Percentiles rank a stretch among this genome's conserved stretches.
phyloP scores from a whole-genome alignment of 2,888 invertebrate genomes.

The Altica lythri region DNA sequence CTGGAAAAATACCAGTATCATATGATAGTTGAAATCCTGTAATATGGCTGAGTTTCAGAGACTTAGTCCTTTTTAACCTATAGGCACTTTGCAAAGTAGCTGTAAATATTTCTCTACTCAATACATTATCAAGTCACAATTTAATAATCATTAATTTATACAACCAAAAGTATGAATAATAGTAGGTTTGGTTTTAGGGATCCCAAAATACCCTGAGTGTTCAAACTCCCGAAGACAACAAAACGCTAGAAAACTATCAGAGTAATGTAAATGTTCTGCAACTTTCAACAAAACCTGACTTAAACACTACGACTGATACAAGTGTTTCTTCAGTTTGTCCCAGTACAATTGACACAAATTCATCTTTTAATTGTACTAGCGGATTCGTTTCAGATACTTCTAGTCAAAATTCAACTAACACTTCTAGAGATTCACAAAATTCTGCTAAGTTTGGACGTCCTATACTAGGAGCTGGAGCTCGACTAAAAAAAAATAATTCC shows the following conservation, averaged over 20 bases:
- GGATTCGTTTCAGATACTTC: slow-evolving; percentile 33
- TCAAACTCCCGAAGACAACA: slow-evolving; percentile 49
- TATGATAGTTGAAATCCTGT: too few species aligned
- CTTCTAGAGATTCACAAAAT: slow-evolving; percentile 14
- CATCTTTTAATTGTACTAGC: slow-evolving; percentile 27
- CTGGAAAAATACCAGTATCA: too few species aligned
- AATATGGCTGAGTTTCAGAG: too few species aligned
- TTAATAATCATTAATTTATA: too few species aligned
- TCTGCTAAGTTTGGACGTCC: slow-evolving; percentile 46
- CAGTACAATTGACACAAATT: slow-evolving; percentile 7
- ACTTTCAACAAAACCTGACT: slow-evolving; percentile 40
- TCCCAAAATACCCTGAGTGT: slow-evolving; percentile 48
- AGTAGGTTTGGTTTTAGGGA: too few species aligned
- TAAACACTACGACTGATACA: slow-evolving; percentile 23
- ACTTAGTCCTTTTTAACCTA: too few species aligned
- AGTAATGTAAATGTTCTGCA: slow-evolving; percentile 53
- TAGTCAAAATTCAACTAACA: slow-evolving; percentile 27
- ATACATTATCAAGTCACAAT: too few species aligned
- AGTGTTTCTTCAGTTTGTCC: neutral
- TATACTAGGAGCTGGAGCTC: slow-evolving; percentile 52
- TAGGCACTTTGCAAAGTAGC: too few species aligned
- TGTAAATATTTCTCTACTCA: too few species aligned
- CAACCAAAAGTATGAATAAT: too few species aligned
- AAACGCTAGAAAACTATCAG: slow-evolving; percentile 49
- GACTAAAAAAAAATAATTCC: slow-evolving; percentile 43